Evolutionary conservation across 30 jellyfish, hydroid and myxozoan species (phyloP).

Genomic region (Clytia hemisphaerica): DNA sequence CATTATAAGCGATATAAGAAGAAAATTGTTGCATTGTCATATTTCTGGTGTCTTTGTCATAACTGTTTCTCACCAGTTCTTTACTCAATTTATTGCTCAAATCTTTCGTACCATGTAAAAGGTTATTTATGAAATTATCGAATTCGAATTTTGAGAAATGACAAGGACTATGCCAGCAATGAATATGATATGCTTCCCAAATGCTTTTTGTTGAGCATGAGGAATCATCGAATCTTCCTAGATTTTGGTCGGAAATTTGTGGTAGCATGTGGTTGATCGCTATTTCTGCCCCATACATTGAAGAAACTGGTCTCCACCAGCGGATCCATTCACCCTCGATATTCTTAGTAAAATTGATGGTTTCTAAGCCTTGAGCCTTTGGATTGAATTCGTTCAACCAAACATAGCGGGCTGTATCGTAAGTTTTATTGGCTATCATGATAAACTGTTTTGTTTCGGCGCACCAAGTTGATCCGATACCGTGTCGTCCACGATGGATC

Average conservation of each 20-base stretch:
- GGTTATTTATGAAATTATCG: neutral
- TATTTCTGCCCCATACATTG: slow-evolving; percentile 20
- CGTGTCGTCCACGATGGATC: slow-evolving; percentile 28
- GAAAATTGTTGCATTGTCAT: neutral
- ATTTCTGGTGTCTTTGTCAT: neutral
- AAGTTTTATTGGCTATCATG: slow-evolving; percentile 4
- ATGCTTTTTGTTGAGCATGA: neutral
- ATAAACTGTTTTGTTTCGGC: slow-evolving; percentile 16
- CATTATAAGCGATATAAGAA: neutral
- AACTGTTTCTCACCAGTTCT: neutral
- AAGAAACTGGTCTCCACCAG: slow-evolving; percentile 37
- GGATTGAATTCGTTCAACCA: slow-evolving; percentile 16
- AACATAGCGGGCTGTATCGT: slow-evolving; percentile 3
- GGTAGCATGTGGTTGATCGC: slow-evolving; percentile 25
- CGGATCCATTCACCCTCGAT: slow-evolving; percentile 23
- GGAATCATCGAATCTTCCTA: neutral
- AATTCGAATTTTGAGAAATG: neutral
- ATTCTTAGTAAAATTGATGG: slow-evolving; percentile 10
- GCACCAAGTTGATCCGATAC: slow-evolving; percentile 33
- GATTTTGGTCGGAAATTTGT: neutral
- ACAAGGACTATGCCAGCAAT: neutral
- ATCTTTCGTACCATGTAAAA: neutral
- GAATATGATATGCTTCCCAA: neutral
- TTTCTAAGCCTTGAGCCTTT: slow-evolving; percentile 9
- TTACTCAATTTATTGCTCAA: neutral